phyloP scores from a whole-genome alignment of 2,888 invertebrate species.

The Pheosia tremula region DNA sequence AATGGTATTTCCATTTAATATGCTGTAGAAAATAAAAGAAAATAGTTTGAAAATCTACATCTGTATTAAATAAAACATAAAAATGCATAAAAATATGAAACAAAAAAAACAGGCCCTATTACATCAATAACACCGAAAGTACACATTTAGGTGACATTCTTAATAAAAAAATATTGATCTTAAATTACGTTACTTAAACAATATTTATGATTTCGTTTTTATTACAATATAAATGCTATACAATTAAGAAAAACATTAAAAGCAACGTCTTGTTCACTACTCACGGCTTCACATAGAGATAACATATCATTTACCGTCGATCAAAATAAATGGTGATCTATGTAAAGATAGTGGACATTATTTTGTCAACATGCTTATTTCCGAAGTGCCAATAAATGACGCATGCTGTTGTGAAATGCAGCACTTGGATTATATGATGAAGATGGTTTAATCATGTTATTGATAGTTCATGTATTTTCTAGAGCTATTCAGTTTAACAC shows the following conservation, averaged over 20 bases:
- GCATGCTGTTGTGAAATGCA: neutral
- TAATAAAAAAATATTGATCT: neutral
- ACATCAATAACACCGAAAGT: constrained; percentile 41
- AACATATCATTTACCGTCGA: no score
- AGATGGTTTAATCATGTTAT: no score
- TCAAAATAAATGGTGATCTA: neutral
- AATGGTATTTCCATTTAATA: no score
- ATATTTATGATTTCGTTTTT: constrained; percentile 28
- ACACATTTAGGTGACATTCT: constrained; percentile 16
- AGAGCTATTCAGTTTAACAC: neutral
- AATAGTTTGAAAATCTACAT: constrained; percentile 48
- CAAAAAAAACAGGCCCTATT: constrained; percentile 36
- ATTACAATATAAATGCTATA: constrained; percentile 47
- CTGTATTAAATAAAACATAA: constrained; percentile 41
- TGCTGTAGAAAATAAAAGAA: neutral
- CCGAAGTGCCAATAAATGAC: neutral
- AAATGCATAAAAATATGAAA: constrained; percentile 35
- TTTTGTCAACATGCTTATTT: neutral
- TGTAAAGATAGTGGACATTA: neutral
- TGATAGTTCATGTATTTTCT: no score
- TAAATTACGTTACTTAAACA: neutral
- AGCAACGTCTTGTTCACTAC: constrained; percentile 9
- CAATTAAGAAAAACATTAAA: constrained; percentile 32
- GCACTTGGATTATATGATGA: neutral
- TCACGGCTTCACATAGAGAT: no score